A percentile compares a stretch with the other conserved stretches of the same genome.
phyloP scores from a whole-genome alignment of 1,140 invertebrate species.

The Anthonomus grandis region DNA sequence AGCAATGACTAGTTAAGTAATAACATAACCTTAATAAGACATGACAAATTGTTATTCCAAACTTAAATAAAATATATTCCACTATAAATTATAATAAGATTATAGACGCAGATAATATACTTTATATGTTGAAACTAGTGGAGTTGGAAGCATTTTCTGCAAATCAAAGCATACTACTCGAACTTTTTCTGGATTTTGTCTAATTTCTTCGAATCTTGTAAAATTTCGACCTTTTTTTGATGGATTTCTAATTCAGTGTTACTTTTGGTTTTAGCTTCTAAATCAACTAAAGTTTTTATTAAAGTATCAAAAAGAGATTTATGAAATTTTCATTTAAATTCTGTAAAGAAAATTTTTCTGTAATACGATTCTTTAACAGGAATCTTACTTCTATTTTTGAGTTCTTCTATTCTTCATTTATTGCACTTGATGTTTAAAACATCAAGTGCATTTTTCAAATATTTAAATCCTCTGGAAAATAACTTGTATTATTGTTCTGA shows the following conservation, averaged over 20 bases:
- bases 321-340: not conserved
- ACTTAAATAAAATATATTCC: not conserved
- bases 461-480: not conserved
- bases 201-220: slow-evolving; percentile 2
- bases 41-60: not conserved
- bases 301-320: not conserved
- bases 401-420: too few relatives aligned
- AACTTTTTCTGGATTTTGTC: slow-evolving; percentile 10
- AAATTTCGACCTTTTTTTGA: not conserved
- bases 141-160: not conserved
- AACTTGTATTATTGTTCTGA: not conserved
- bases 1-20: not conserved
- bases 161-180: not conserved
- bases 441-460: not conserved
- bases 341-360: not conserved
- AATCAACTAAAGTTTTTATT: not conserved
- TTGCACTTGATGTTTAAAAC: too few relatives aligned
- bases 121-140: not conserved
- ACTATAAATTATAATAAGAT: not conserved
- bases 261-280: not conserved
- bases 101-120: not conserved
- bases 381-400: not conserved
- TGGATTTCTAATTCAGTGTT: slow-evolving; percentile 2
- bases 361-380: not conserved
- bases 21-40: too few relatives aligned